Conservation (phyloP, 2,888 invertebrate species). For the Flexamia atlantica region DNA sequence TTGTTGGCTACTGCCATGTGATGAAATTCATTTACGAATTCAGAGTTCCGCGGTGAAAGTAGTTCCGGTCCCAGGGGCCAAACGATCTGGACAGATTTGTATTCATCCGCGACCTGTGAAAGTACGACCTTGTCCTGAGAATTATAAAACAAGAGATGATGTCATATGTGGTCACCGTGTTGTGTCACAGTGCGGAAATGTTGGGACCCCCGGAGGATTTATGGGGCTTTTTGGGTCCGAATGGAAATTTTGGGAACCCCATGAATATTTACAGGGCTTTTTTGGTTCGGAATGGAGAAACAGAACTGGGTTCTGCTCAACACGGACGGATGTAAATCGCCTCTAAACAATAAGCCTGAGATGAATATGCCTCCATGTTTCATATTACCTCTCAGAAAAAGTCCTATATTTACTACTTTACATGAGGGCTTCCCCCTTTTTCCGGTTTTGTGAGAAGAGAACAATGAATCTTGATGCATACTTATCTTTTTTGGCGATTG, state of each 20-base stretch:
- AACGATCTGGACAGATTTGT: conserved; percentile 32
- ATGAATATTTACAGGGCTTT: no score
- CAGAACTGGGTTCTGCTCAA: no score
- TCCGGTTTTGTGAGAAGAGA: no score
- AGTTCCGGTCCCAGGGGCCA: conserved; percentile 43
- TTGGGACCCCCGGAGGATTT: background rate
- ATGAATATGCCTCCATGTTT: no score
- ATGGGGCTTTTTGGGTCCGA: background rate
- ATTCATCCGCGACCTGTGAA: conserved; percentile 37
- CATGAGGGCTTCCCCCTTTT: no score
- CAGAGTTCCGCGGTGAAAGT: conserved; percentile 52
- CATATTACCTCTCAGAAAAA: no score
- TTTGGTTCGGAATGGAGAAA: no score
- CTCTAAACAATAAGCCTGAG: no score
- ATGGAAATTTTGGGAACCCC: background rate
- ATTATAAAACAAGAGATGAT: conserved; percentile 10
- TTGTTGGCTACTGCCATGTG: conserved; percentile 40
- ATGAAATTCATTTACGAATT: conserved; percentile 59
- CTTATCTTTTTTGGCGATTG: no score
- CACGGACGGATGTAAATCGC: no score
- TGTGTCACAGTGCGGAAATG: conserved; percentile 14
- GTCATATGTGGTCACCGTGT: background rate
- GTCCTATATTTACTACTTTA: no score
- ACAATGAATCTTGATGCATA: no score
- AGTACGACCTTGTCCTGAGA: conserved; percentile 18